Base-by-base conservation (phyloP, 2,797 vertebrate genomes). In the Oryzias dopingdopingensis region DNA sequence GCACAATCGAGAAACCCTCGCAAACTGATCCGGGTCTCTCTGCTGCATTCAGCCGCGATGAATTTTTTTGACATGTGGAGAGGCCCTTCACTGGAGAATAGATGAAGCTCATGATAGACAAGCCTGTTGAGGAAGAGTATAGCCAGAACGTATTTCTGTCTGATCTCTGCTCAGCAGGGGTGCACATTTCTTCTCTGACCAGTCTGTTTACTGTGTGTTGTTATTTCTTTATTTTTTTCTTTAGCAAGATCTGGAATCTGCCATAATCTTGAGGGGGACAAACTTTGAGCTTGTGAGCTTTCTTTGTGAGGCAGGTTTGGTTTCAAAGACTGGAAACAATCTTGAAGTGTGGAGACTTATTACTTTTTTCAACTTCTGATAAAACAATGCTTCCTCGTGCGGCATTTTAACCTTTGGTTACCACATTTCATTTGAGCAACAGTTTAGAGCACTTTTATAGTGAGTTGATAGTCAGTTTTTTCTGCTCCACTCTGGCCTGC, bases 71-170 rank as follows among this genome's bases (percentile, higher is more conserved):
- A 72, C 80, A 81, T 72, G 73, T 50, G 75, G 73, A 79, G 65
- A 67, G 79, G 63, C 56, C 64, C 73, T 62, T 76, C 70, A 42
- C 62, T 3, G 68, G 58, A 72, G 79, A 75, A 73, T 46, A 62
- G 69, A 42, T 45, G 70, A 49, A 74, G 78, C 37, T 23, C 22
- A 44, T 80, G 85, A 86, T 53, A 85, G 88, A 80, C 84, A 81
- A 80, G 55, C 23, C 76, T 59, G 77, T 77, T 65, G 75, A 77
- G 74, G 41, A 26, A 65, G 48, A 62, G 73, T 54, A 60, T 66
- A 70, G 70, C 42, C 56, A 13, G 62, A 55, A 59, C 59, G 56
- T 44, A 58, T 49, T 71, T 65, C 53, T 78, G 63, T 82, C 76
- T 73, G 69, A 80, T 81, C 57, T 67, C 66, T 42, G 62, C 62